Evolutionary conservation across 2,113 vertebrate genomes (phyloP), one percentile per base, ranked within the genome.

Genomic region (Daboia siamensis): DNA sequence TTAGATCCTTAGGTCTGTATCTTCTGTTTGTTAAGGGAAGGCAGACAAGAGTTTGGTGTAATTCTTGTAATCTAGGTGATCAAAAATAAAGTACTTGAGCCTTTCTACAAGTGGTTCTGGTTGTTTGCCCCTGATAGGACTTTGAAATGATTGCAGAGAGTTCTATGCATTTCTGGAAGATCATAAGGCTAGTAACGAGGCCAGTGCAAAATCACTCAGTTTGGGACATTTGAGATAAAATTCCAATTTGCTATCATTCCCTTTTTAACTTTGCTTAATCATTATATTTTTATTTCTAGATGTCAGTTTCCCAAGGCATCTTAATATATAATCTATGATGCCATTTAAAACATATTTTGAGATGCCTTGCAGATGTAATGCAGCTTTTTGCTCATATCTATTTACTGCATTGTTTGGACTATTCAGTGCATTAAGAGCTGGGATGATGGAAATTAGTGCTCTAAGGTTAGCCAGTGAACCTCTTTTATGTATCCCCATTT

Each of bases 331-430:
- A 95, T 93, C 74, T 80, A 23, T 52, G 46, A 39, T 91, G 86
- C 59, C 33, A 91, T 56, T 84, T 85, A 55, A 74, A 88, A 69
- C 48, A 55, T 29, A 24, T 56, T 93, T 88, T 57, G 52, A 33
- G 92, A 74, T 88, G 90, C 48, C 84, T 93, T 89, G 46, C 33
- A 92, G 93, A 92, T 55, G 20, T 90, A 56, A 92, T 86, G 89
- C 93, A 94, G n/a, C 9, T 86, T 87, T 90, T 80, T 93, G 44
- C 91, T 29, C 55, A 15, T 64, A 59, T 93, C 52, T 33, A 17
- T 89, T 93, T 94, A 87, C 80, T 51, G 9, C 80, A 86, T 33
- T 91, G 90, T 46, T 48, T 26, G 29, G 33, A 56, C 44, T 48
- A 33, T 26, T 74, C 33, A 69, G 56, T 48, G 91, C 51, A 56